Conservation (phyloP, 1,140 invertebrate genomes). For the Kradibia gibbosae region DNA sequence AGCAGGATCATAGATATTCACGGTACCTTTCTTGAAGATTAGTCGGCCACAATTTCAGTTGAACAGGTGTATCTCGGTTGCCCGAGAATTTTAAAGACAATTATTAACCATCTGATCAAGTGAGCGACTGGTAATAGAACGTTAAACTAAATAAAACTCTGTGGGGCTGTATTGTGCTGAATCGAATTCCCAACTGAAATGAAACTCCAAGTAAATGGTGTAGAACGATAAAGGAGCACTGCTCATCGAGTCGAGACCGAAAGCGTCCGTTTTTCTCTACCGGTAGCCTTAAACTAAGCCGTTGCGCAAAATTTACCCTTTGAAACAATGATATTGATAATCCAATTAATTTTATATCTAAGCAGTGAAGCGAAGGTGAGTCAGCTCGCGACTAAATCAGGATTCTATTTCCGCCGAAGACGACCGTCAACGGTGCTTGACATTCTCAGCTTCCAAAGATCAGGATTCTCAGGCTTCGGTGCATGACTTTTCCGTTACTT, state of each 20-base stretch:
- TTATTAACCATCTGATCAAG: neutral
- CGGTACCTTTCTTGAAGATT: too few relatives aligned
- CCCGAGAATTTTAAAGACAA: neutral
- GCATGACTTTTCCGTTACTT: neutral
- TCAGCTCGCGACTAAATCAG: neutral
- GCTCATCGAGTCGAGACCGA: constrained; percentile 8
- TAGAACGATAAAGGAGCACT: neutral
- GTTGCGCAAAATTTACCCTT: neutral
- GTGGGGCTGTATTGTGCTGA: neutral
- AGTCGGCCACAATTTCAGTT: too few relatives aligned
- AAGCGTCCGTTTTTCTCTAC: neutral
- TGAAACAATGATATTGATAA: neutral
- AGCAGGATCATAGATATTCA: too few relatives aligned
- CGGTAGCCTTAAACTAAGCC: neutral
- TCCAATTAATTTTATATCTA: neutral
- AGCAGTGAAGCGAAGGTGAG: neutral
- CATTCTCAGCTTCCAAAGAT: neutral
- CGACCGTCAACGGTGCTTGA: neutral
- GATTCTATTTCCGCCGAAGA: neutral
- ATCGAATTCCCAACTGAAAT: constrained; percentile 10
- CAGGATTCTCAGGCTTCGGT: neutral
- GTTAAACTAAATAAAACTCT: neutral
- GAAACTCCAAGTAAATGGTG: neutral
- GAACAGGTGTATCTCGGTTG: too few relatives aligned
- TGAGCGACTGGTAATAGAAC: neutral